phyloP scores from a whole-genome alignment of 2,797 vertebrate genomes.

The Pseudochirops corinnae region DNA sequence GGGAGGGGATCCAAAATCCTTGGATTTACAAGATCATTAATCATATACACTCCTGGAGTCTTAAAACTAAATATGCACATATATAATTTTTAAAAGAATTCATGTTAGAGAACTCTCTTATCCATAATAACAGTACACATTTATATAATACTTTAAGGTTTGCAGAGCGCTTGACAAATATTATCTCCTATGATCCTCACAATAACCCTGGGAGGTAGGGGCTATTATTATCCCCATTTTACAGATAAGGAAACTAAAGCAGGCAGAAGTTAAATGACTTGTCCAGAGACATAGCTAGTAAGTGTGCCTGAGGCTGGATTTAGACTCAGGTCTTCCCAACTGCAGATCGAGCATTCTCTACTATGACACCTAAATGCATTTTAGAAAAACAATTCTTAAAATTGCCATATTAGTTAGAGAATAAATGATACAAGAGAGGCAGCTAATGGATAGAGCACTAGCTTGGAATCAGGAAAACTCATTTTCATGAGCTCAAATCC shows the following conservation, averaged over 20 bases:
- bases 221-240: background rate
- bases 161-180: background rate
- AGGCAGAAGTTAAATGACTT: background rate
- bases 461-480: background rate
- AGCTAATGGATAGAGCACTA: background rate
- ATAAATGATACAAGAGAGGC: background rate
- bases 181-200: background rate
- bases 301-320: background rate
- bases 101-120: background rate
- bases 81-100: background rate
- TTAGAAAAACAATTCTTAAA: background rate
- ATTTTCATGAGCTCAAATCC: background rate
- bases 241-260: background rate
- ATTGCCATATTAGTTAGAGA: background rate
- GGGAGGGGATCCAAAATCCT: constrained; percentile 20
- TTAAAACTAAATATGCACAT: constrained; percentile 8
- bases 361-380: background rate
- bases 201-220: background rate
- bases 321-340: background rate
- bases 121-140: background rate
- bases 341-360: background rate
- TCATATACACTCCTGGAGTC: constrained; percentile 58
- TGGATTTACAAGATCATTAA: constrained; percentile 34
- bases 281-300: background rate
- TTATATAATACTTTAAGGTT: background rate